A percentile compares a stretch with the other conserved stretches of the same genome.
Evolutionary conservation across 2,888 invertebrate species (phyloP).

Genomic region (Dendrolimus pini): DNA sequence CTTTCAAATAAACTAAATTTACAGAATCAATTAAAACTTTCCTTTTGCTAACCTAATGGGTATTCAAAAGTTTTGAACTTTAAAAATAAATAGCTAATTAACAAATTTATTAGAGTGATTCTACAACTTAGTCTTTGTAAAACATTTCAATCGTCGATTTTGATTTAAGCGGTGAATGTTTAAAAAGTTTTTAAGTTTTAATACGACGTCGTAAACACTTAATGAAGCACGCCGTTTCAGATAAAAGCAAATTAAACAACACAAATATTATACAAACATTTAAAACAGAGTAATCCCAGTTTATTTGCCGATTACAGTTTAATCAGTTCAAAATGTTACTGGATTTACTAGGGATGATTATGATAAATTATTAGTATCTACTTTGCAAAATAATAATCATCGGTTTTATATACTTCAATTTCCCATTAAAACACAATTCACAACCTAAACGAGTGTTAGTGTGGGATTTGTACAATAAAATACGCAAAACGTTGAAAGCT

Average conservation of each 20-base stretch:
- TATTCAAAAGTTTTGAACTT: background rate
- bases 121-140: no score
- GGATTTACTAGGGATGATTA: conserved; percentile 1
- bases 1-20: background rate
- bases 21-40: background rate
- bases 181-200: no score
- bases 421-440: no score
- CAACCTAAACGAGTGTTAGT: no score
- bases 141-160: no score
- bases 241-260: background rate
- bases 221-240: no score
- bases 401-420: no score
- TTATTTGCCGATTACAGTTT: background rate
- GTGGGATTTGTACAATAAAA: no score
- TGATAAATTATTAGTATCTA: background rate
- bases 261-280: background rate
- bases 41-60: background rate
- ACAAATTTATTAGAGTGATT: background rate
- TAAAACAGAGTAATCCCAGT: background rate
- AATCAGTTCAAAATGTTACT: background rate
- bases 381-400: no score
- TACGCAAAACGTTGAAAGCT: no score
- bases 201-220: no score
- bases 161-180: no score
- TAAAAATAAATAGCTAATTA: background rate